Percentiles rank a stretch among this genome's conserved stretches.
Conservation (phyloP, 2,797 vertebrate genomes). For the Rachycentron canadum region DNA sequence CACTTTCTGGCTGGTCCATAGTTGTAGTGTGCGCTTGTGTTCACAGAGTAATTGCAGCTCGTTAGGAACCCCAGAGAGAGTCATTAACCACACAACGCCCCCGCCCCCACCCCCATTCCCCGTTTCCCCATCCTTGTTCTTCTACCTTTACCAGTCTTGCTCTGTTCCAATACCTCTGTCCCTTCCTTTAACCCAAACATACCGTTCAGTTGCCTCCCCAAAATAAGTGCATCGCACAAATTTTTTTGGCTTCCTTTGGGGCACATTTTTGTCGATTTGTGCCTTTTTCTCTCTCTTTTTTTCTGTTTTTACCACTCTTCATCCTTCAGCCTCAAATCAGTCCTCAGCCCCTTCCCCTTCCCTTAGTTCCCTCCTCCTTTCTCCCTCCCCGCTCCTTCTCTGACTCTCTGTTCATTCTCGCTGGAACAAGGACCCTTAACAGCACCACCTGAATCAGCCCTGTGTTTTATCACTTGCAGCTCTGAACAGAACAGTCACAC, state of each 20-base stretch:
- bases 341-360: background rate
- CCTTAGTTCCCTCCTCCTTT: slow-evolving; percentile 9
- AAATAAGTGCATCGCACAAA: slow-evolving; percentile 25
- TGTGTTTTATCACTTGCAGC: slow-evolving; percentile 65
- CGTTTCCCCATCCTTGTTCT: slow-evolving; percentile 24
- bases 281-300: slow-evolving; percentile 6
- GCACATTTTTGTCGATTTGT: slow-evolving; percentile 16
- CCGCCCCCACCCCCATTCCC: slow-evolving; percentile 26
- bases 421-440: slow-evolving; percentile 72
- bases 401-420: slow-evolving; percentile 38
- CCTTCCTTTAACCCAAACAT: slow-evolving; percentile 32
- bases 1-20: background rate
- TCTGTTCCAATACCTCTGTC: slow-evolving; percentile 17
- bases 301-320: slow-evolving; percentile 7
- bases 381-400: background rate
- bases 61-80: slow-evolving; percentile 72
- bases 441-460: slow-evolving; percentile 74
- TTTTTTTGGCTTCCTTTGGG: slow-evolving; percentile 24
- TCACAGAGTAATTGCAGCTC: slow-evolving; percentile 75
- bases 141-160: slow-evolving; percentile 8
- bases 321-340: slow-evolving; percentile 11
- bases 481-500: slow-evolving; percentile 57
- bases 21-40: background rate
- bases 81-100: slow-evolving; percentile 74
- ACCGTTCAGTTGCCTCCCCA: slow-evolving; percentile 17